Evolutionary conservation across 1,140 invertebrate species (phyloP), one percentile per base, ranked within the genome.

Genomic region (Arion vulgaris): DNA sequence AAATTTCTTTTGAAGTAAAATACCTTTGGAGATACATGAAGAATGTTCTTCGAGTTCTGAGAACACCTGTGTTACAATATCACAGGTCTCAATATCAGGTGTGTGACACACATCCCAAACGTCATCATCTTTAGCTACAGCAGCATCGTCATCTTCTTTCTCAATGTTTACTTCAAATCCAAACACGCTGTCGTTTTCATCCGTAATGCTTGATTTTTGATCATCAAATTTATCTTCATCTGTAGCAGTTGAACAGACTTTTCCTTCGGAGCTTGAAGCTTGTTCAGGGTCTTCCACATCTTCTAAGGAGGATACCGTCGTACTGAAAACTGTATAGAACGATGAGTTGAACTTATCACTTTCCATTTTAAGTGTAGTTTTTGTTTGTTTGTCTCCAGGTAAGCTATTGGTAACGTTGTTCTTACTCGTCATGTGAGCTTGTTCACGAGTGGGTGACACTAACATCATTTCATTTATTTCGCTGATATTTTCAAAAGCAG

Each of bases 271-370:
- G 28, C 28, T 34, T 5, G 49, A 17, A 2, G 32, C 34, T 13
- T 36, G 49, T 28, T 36, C 80, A 39, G 9, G 2, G 13, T 74
- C 39, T 4, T 68, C 69, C 9, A 53, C 26, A 36, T 81, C 80
- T 38, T 81, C 80, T 4, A 74, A 17, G 4, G 68, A 72, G 0
- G 45, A 36, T 28, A 81, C 80, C 11, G 80, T 81, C 0, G 80
- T 45, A 32, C 80, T 62, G 51, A 81, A 81, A 45, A 41, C 51
- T 0, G 49, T 17, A 51, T 81, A 81, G 71, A 81, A 81, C 0
- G 78, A 80, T 2, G 78, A 80, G 32, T 23, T 80, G 36, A 71
- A 71, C 11, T 23, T 13, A 80, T 80, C 78, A 13, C 9, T 45
- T 11, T 57, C 36, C 1, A 19, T 51, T 26, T 28, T n/a, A 39